Conservation (phyloP, 2,113 vertebrate species). For the Ivindomyrus marchei region DNA sequence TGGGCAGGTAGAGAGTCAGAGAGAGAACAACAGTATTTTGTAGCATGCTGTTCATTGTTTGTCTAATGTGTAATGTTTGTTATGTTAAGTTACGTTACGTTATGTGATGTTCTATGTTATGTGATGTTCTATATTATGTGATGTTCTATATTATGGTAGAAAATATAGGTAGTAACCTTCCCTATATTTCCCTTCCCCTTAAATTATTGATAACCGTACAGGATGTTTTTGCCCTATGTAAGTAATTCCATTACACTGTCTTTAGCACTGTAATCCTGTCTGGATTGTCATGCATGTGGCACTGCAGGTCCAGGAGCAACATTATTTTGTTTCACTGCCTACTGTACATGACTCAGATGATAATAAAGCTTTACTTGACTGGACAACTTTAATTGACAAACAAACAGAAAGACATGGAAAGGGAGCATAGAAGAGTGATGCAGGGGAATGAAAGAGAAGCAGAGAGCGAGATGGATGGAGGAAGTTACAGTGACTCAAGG, state of each 20-base stretch:
- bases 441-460: not conserved
- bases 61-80: not conserved
- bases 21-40: not conserved
- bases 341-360: not conserved
- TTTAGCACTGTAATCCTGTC: not conserved
- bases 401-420: not conserved
- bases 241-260: not conserved
- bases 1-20: not conserved
- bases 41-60: not conserved
- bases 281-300: not conserved
- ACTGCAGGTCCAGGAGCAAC: not conserved
- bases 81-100: no score
- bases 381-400: not conserved
- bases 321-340: not conserved
- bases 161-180: not conserved
- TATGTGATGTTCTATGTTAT: not conserved
- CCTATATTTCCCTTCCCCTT: not conserved
- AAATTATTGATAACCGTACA: not conserved
- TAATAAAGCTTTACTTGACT: not conserved
- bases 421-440: not conserved
- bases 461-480: not conserved
- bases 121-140: no score
- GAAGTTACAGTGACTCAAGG: not conserved
- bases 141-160: not conserved
- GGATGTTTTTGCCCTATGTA: not conserved